Evolutionary conservation across 2,888 invertebrate genomes (phyloP).

Genomic region (Aphelenchoides bicaudatus): DNA sequence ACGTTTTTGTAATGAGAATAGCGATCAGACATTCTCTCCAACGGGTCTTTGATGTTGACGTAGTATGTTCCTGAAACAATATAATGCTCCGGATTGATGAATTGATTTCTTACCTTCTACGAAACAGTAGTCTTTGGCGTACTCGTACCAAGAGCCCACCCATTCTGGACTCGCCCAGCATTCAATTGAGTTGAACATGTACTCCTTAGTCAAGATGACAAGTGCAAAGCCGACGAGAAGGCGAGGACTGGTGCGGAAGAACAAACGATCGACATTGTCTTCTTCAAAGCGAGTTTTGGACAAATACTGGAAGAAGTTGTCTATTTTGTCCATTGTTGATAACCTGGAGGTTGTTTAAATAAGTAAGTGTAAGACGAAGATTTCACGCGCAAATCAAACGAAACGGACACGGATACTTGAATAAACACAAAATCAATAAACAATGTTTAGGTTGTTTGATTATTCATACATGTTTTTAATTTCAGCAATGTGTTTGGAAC

Average conservation of each 20-base stretch:
- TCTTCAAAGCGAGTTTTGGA: too few relatives aligned
- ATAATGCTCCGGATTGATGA: too few relatives aligned
- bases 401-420: too few relatives aligned
- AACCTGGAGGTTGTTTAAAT: neutral
- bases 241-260: constrained; percentile 62
- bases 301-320: constrained; percentile 10
- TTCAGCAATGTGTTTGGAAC: too few relatives aligned
- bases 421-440: too few relatives aligned
- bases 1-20: constrained; percentile 38
- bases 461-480: too few relatives aligned
- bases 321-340: neutral
- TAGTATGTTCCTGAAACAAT: too few relatives aligned
- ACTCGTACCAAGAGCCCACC: constrained; percentile 30
- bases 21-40: constrained; percentile 24
- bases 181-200: constrained; percentile 31
- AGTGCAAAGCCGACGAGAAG: constrained; percentile 62
- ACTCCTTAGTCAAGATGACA: constrained; percentile 61
- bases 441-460: too few relatives aligned
- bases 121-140: constrained; percentile 41
- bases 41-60: constrained; percentile 37
- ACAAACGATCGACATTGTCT: constrained; percentile 63
- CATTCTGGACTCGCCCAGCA: constrained; percentile 35
- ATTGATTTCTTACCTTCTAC: too few relatives aligned
- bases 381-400: neutral
- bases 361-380: too few relatives aligned